Evolutionary conservation across 2,113 vertebrate genomes (phyloP).

Genomic region (Rana temporaria): DNA sequence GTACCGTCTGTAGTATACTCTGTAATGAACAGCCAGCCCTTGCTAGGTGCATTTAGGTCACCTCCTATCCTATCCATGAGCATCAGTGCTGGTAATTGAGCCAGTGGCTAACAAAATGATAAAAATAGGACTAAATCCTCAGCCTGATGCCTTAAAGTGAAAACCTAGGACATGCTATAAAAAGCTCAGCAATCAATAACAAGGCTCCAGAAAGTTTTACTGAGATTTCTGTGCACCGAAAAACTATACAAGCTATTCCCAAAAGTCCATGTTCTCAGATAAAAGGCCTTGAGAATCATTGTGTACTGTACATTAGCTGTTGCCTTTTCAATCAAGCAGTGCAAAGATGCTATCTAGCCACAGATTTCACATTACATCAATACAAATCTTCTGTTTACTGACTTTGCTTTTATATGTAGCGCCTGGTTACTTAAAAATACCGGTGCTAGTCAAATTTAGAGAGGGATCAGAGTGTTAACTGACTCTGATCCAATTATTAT

Average conservation of each 20-base stretch:
- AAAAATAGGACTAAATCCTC: conserved; percentile 24
- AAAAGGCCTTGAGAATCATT: neutral
- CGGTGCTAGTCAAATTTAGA: too few species aligned
- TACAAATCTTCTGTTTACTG: neutral
- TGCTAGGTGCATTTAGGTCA: neutral
- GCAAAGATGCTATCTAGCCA: neutral
- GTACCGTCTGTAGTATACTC: too few species aligned
- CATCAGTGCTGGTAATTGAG: neutral
- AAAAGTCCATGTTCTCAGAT: neutral
- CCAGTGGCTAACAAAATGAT: neutral
- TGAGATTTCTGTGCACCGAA: conserved; percentile 18
- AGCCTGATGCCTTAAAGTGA: conserved; percentile 18
- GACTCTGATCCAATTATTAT: too few species aligned
- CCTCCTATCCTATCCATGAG: neutral
- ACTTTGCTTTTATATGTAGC: too few species aligned
- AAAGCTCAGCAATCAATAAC: conserved; percentile 49
- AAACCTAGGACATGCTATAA: conserved; percentile 51
- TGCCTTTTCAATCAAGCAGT: neutral
- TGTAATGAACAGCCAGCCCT: too few species aligned
- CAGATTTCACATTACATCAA: neutral
- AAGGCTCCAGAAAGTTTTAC: conserved; percentile 43
- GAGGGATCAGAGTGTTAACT: too few species aligned
- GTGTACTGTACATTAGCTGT: neutral
- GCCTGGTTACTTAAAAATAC: too few species aligned
- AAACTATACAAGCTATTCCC: conserved; percentile 3